Percentiles rank a stretch among this genome's conserved stretches.
Evolutionary conservation across 1,140 invertebrate genomes (phyloP).

Genomic region (Oscheius sp.): DNA sequence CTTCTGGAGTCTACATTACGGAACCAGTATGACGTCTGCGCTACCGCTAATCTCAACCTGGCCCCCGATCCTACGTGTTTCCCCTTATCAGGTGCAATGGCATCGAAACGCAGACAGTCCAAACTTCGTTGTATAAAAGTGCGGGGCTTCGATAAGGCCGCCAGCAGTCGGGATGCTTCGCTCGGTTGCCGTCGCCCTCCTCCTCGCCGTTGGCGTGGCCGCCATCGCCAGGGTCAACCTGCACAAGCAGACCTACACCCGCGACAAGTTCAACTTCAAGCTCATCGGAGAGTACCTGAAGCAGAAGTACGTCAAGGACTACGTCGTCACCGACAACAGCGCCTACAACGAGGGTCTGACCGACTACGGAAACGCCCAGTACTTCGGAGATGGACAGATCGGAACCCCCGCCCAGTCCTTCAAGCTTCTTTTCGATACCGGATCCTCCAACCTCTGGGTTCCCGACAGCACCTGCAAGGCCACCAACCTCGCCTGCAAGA

Average conservation of each 20-base stretch:
- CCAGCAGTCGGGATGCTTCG: not conserved
- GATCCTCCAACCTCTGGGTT: slow-evolving; percentile 95
- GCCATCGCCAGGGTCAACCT: not conserved
- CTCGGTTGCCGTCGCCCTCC: not conserved
- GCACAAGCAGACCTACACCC: slow-evolving; percentile 1
- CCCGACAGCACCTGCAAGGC: slow-evolving; percentile 86
- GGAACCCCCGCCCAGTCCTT: slow-evolving; percentile 69
- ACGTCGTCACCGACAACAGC: slow-evolving; percentile 25
- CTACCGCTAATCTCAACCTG: too few species aligned
- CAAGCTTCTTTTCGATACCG: slow-evolving; percentile 94
- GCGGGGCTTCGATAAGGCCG: not conserved
- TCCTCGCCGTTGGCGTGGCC: not conserved
- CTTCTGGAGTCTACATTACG: too few species aligned
- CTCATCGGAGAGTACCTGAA: slow-evolving; percentile 35
- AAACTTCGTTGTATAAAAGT: not conserved
- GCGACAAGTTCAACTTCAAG: slow-evolving; percentile 6
- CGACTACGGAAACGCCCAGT: slow-evolving; percentile 70
- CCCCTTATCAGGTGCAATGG: too few species aligned
- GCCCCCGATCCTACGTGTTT: too few species aligned
- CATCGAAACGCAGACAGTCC: too few species aligned
- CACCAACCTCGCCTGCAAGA: slow-evolving; percentile 73
- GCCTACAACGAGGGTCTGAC: slow-evolving; percentile 48
- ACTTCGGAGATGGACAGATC: slow-evolving; percentile 73
- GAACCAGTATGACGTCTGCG: too few species aligned
- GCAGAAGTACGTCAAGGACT: slow-evolving; percentile 31